Conservation (phyloP, 2,888 invertebrate genomes). For the Eilema caniola region DNA sequence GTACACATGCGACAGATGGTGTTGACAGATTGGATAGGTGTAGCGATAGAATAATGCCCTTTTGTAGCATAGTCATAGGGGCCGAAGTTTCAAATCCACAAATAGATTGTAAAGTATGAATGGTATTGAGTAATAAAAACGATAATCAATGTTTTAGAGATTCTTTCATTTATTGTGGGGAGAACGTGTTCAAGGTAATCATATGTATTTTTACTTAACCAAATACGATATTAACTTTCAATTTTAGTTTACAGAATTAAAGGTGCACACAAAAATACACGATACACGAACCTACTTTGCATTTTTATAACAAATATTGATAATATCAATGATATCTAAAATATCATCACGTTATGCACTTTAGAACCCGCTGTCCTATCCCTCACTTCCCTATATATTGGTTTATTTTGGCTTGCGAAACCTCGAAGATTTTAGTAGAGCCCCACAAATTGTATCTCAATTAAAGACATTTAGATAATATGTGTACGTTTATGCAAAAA, state of each 20-base stretch:
- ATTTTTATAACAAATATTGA: too few relatives aligned
- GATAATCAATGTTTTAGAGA: neutral
- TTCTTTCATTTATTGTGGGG: neutral
- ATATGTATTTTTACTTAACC: too few relatives aligned
- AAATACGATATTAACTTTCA: neutral
- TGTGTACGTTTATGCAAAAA: neutral
- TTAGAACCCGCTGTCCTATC: too few relatives aligned
- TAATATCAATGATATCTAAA: too few relatives aligned
- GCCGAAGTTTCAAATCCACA: neutral
- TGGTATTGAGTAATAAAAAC: neutral
- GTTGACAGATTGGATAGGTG: neutral
- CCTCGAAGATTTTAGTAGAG: neutral
- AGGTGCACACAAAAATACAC: neutral
- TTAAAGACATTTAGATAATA: neutral
- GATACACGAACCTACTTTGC: too few relatives aligned
- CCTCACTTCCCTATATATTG: too few relatives aligned
- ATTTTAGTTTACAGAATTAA: neutral
- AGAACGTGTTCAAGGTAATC: too few relatives aligned
- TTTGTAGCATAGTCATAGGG: neutral
- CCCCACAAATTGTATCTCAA: neutral
- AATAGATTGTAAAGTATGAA: neutral
- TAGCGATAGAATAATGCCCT: neutral
- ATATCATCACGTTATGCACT: neutral
- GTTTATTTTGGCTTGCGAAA: neutral
- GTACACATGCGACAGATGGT: slow-evolving; percentile 2